Conservation (phyloP, 35 echinoderm and acorn worm species). For the Lytechinus pictus region DNA sequence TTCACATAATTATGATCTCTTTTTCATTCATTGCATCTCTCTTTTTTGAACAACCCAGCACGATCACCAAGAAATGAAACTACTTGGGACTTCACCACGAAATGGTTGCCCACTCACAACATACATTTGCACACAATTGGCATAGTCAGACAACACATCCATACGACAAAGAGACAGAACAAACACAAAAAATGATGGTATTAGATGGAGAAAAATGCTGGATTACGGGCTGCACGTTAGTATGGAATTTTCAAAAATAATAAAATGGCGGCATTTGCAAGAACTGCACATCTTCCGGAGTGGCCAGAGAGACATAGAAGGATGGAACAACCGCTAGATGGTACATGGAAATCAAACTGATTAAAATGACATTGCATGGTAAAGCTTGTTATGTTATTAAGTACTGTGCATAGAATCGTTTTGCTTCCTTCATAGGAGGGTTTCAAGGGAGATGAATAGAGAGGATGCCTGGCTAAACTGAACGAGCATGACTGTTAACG, state of each 20-base stretch:
- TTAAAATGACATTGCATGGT: neutral
- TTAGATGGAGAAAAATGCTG: slow-evolving; percentile 3
- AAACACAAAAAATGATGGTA: neutral
- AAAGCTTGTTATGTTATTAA: neutral
- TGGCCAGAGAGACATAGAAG: neutral
- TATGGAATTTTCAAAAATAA: neutral
- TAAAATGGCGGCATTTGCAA: slow-evolving; percentile 11
- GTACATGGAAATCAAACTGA: slow-evolving; percentile 3
- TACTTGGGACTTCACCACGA: neutral
- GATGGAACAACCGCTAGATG: slow-evolving; percentile 8
- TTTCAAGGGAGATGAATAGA: neutral
- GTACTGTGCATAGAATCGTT: neutral
- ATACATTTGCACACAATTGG: neutral
- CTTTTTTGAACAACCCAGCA: neutral
- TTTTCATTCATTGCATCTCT: neutral
- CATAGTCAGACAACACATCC: neutral
- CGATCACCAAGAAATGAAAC: neutral
- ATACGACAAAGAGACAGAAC: neutral
- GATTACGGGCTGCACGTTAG: neutral
- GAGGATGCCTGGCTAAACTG: neutral
- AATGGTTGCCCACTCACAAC: neutral
- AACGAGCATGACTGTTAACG: neutral
- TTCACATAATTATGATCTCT: neutral
- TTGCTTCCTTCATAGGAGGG: neutral
- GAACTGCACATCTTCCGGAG: slow-evolving; percentile 15